These are phyloP conservation scores for Pyralis farinalis DNA, from an alignment of 2,888 invertebrate genomes.

Conservation along the genomic window DNA sequence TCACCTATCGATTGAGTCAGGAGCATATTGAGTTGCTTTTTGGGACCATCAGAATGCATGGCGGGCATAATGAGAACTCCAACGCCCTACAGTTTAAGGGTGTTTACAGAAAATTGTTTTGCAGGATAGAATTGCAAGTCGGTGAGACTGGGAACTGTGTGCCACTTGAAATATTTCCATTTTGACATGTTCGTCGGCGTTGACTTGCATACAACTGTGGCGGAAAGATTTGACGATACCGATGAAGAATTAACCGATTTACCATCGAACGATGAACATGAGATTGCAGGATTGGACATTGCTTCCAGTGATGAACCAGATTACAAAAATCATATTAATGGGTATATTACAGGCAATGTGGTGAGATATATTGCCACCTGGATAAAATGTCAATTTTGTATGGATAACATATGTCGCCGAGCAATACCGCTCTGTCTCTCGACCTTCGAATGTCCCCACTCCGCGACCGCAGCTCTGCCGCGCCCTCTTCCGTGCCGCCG, in stretches of 20 bases:
- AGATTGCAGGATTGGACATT: background rate
- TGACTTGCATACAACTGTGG: background rate
- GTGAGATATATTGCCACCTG: background rate
- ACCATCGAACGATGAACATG: background rate
- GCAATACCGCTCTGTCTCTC: too few species aligned
- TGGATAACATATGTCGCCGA: too few species aligned
- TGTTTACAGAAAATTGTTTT: slow-evolving; percentile 8
- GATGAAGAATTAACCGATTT: background rate
- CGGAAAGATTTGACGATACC: background rate
- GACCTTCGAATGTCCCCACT: too few species aligned
- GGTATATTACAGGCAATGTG: slow-evolving; percentile 8
- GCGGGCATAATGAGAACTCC: slow-evolving; percentile 12
- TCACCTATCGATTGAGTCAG: slow-evolving; percentile 4
- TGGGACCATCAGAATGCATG: slow-evolving; percentile 9
- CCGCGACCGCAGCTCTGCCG: too few species aligned
- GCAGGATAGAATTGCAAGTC: slow-evolving; percentile 7
- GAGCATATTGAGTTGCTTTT: slow-evolving; percentile 11
- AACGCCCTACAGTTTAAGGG: slow-evolving; percentile 11
- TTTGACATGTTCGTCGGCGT: background rate
- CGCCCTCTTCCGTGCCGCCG: too few species aligned
- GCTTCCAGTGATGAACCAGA: slow-evolving; percentile 6
- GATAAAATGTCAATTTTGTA: slow-evolving; percentile 5
- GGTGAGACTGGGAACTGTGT: slow-evolving; percentile 10
- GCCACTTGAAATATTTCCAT: slow-evolving; percentile 9
- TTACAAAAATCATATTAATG: slow-evolving; percentile 5